A percentile compares a stretch with the other conserved stretches of the same genome.
phyloP scores from a whole-genome alignment of 2,797 vertebrate species.

The Oreortyx pictus region DNA sequence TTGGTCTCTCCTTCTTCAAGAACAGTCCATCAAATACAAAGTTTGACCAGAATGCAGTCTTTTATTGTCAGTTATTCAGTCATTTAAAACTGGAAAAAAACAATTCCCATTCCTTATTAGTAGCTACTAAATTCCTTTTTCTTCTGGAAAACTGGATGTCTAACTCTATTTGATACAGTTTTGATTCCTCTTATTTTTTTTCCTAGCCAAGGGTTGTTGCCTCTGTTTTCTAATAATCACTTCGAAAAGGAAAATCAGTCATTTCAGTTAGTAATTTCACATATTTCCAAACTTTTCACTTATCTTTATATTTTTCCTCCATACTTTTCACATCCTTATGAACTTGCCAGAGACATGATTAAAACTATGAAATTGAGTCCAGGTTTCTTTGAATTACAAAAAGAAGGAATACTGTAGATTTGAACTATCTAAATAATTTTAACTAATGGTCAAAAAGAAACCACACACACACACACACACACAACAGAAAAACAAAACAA shows the following conservation, averaged over 20 bases:
- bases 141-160: background rate
- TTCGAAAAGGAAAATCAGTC: background rate
- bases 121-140: background rate
- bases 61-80: background rate
- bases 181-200: background rate
- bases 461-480: too few relatives aligned
- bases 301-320: background rate
- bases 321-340: background rate
- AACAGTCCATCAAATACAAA: background rate
- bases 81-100: background rate
- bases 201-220: background rate
- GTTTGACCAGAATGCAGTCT: background rate
- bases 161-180: background rate
- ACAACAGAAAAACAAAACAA: too few relatives aligned
- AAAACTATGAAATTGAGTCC: background rate
- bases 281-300: background rate
- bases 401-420: background rate
- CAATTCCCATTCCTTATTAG: background rate
- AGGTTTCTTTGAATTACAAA: background rate
- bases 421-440: background rate
- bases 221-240: background rate
- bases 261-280: background rate
- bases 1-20: background rate
- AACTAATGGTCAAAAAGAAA: background rate
- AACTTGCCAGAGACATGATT: background rate